Evolutionary conservation across 1,140 invertebrate genomes (phyloP), one percentile per base, ranked within the genome.

Genomic region (Ceratina australensis): DNA sequence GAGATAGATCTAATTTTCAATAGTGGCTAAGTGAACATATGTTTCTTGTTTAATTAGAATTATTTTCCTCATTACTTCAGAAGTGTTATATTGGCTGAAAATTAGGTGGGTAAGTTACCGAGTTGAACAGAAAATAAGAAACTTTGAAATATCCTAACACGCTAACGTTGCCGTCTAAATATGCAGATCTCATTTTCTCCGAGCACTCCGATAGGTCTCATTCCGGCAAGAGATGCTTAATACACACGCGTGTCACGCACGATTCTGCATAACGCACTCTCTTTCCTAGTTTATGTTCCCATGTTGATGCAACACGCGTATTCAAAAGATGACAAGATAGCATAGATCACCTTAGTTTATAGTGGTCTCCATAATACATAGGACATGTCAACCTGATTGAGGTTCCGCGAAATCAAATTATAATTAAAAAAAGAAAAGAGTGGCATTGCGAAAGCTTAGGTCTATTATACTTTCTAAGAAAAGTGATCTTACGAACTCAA

Each of bases 251-350:
- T 20, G 28, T 61, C 66, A 69, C 73, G 74, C 26, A 28, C 20
- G 4, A 33, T 42, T 60, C 47, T 71, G 74, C 66, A 77, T 68
- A 68, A 42, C 22, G 56, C 67, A 42, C 57, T 71, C 49, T 69
- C 28, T 71, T 76, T 76, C 56, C 33, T 42, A 12, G 2, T 61
- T 74, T 59, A 28, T 49, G 13, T 0, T 20, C 49, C 13, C 20
- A 54, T 63, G 24, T 47, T 18, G 22, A 63, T 77, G 66, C 67
- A 47, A 63, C 2, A 42, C 47, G 47, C 66, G 15, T 71, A 54
- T n/a, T 42, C 13, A 13, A 77, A 61, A 61, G 57, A 77, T 71
- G 56, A 69, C 74, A 52, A 56, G 28, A 73, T 47, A 56, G 28
- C 26, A 18, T 4, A 50, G 24, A 56, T 33, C 24, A 3, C 12